Conservation (phyloP, 2,888 invertebrate genomes). For the Lissonota sp. region DNA sequence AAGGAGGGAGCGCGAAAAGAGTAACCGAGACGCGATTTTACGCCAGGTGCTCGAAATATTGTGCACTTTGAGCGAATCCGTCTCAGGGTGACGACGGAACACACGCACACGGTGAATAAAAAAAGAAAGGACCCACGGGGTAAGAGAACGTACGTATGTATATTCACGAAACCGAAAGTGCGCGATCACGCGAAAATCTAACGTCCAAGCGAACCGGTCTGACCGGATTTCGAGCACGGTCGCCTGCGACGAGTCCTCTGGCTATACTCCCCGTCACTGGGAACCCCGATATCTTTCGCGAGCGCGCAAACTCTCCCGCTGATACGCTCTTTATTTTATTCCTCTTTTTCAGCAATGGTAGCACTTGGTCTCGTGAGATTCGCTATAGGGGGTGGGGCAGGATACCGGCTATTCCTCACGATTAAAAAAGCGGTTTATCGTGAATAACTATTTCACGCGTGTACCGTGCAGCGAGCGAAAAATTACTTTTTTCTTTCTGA, state of each 20-base stretch:
- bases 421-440: not conserved
- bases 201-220: constrained; percentile 83
- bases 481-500: no score
- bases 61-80: constrained; percentile 17
- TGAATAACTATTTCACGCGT: constrained; percentile 18
- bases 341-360: constrained; percentile 12
- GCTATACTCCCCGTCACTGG: constrained; percentile 28
- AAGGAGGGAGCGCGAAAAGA: not conserved
- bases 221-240: constrained; percentile 81
- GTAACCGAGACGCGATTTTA: constrained; percentile 36
- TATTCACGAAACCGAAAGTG: constrained; percentile 84
- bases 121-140: constrained; percentile 3
- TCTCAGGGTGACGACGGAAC: constrained; percentile 73
- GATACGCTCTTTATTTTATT: constrained; percentile 4
- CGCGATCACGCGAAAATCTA: constrained; percentile 84
- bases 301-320: constrained; percentile 48
- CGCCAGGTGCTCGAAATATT: constrained; percentile 57
- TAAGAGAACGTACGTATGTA: constrained; percentile 51
- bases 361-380: constrained; percentile 19
- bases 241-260: constrained; percentile 23
- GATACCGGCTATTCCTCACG: not conserved
- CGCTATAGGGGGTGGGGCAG: not conserved
- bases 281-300: constrained; percentile 48
- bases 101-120: constrained; percentile 69
- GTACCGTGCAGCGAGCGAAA: no score